A percentile compares a stretch with the other conserved stretches of the same genome.
These are phyloP conservation scores for Axinella damicornis DNA, from an alignment of 37 sponge, comb jelly and placozoan species.

Conservation along the genomic window DNA sequence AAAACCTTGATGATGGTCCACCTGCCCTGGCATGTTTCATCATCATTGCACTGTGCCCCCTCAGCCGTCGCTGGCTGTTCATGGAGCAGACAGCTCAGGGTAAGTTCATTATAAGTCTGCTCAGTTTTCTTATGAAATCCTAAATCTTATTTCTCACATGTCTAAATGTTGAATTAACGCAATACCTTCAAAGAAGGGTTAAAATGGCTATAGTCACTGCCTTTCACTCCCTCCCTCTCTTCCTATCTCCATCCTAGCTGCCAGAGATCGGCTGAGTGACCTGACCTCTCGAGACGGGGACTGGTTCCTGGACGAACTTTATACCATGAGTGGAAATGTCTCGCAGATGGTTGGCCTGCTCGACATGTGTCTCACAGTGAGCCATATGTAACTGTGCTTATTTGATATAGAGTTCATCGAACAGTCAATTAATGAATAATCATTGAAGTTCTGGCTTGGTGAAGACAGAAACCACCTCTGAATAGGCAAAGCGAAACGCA, in stretches of 20 bases:
- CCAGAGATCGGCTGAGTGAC: constrained; percentile 80
- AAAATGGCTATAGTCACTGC: too few species aligned
- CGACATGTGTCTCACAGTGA: constrained; percentile 65
- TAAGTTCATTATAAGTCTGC: background rate
- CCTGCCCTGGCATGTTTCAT: constrained; percentile 76
- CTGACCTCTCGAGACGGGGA: constrained; percentile 91
- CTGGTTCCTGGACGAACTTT: constrained; percentile 98
- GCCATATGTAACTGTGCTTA: too few species aligned
- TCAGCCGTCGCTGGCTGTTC: constrained; percentile 80
- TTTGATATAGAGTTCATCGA: too few species aligned
- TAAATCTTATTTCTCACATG: background rate
- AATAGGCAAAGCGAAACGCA: too few species aligned
- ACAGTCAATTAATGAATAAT: too few species aligned
- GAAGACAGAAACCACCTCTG: too few species aligned
- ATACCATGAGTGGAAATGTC: constrained; percentile 94
- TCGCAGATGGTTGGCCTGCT: constrained; percentile 76
- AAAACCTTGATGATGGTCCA: constrained; percentile 54
- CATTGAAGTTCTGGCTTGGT: too few species aligned
- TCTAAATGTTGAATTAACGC: background rate
- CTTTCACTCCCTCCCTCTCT: constrained; percentile 2
- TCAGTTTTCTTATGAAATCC: background rate
- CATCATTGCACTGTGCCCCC: constrained; percentile 75
- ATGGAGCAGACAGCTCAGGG: constrained; percentile 92
- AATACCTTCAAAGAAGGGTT: too few species aligned
- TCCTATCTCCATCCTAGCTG: constrained; percentile 36